phyloP scores from a whole-genome alignment of 2,888 invertebrate genomes.

The Beris morrisii region DNA sequence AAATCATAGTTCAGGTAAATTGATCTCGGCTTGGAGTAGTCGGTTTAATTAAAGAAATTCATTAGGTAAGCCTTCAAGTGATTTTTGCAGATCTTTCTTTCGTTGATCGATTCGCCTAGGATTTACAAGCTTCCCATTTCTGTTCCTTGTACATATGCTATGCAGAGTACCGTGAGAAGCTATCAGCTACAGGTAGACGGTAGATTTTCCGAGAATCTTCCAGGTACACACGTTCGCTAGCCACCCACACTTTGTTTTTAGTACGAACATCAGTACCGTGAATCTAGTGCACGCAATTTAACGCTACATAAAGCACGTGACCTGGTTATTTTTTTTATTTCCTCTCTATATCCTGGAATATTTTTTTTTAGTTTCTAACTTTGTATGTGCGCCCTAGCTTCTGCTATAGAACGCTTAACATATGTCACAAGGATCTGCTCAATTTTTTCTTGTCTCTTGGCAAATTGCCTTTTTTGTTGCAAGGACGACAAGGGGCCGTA shows the following conservation, averaged over 20 bases:
- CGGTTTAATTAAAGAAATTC: no score
- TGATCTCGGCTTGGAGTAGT: no score
- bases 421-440: constrained; percentile 24
- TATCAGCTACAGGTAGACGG: no score
- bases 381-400: background rate
- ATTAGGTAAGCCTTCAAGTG: no score
- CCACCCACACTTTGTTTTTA: background rate
- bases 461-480: constrained; percentile 23
- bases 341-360: constrained; percentile 7
- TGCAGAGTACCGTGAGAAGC: no score
- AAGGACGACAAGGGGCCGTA: background rate
- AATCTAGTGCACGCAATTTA: constrained; percentile 24
- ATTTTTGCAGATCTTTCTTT: no score
- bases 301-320: constrained; percentile 32
- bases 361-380: background rate
- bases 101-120: no score
- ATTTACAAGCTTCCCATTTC: no score
- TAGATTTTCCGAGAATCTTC: no score
- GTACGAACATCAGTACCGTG: background rate
- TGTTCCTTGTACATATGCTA: no score
- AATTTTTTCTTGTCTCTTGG: constrained; percentile 10
- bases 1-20: no score
- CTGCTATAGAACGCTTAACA: constrained; percentile 27
- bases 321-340: constrained; percentile 26
- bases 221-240: no score